A percentile compares a stretch with the other conserved stretches of the same genome.
These are phyloP conservation scores for Colletes latitarsis DNA, from an alignment of 1,140 invertebrate species.

Conservation along the genomic window DNA sequence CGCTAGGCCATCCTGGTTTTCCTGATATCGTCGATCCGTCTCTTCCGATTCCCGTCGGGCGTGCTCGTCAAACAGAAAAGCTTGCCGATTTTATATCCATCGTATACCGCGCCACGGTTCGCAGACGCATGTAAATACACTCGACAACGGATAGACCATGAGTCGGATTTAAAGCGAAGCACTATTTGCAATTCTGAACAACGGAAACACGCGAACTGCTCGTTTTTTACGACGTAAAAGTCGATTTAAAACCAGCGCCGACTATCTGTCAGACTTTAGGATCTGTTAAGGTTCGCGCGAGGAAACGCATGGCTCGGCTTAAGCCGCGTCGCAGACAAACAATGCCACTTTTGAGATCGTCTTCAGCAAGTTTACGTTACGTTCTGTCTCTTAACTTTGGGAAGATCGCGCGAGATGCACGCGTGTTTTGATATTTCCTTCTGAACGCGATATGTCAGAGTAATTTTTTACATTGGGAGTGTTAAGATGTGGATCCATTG, in stretches of 20 bases:
- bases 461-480: no score
- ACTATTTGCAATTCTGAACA: not conserved
- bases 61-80: not conserved
- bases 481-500: no score
- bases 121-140: not conserved
- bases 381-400: no score
- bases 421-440: no score
- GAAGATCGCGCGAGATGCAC: no score
- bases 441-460: no score
- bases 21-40: not conserved
- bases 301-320: no score
- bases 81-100: constrained; percentile 23
- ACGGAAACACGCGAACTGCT: not conserved
- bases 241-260: not conserved
- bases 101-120: not conserved
- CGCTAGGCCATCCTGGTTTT: constrained; percentile 2
- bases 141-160: not conserved
- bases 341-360: no score
- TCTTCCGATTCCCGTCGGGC: constrained; percentile 17
- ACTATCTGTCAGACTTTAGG: not conserved
- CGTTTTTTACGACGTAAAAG: not conserved
- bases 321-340: no score
- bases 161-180: not conserved
- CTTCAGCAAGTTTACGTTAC: no score
- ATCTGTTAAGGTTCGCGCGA: not conserved